A percentile compares a stretch with the other conserved stretches of the same genome.
These are phyloP conservation scores for Mesoclemmys tuberculata DNA, from an alignment of 2,113 vertebrate species.

Conservation along the genomic window DNA sequence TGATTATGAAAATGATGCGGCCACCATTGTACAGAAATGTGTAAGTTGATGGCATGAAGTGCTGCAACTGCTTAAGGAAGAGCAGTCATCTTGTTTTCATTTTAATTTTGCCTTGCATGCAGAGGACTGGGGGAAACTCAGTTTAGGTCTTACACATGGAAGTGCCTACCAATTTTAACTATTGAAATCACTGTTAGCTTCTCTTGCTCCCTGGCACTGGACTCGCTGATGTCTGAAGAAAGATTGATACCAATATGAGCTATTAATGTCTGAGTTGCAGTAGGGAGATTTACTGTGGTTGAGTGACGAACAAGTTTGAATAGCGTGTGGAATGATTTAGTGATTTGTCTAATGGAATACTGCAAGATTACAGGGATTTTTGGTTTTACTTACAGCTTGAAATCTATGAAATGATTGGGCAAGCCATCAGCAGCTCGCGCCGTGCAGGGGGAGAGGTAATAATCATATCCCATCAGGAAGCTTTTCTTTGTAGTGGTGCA, in stretches of 20 bases:
- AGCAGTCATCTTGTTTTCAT: neutral
- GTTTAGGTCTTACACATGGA: neutral
- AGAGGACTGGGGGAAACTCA: neutral
- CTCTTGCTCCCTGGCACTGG: neutral
- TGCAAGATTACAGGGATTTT: neutral
- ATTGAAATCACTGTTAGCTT: fast-evolving
- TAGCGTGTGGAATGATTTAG: neutral
- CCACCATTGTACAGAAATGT: slow-evolving; percentile 99
- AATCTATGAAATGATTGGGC: slow-evolving; percentile 99
- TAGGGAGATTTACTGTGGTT: neutral
- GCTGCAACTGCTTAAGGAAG: neutral
- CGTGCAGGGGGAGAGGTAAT: slow-evolving; percentile 96
- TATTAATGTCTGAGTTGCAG: neutral
- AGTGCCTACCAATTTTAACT: neutral
- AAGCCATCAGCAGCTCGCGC: slow-evolving; percentile 95
- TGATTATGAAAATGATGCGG: slow-evolving; percentile 97
- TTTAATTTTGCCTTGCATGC: neutral
- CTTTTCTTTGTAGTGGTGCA: neutral
- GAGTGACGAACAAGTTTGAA: neutral
- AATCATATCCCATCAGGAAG: fast-evolving
- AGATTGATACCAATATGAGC: neutral
- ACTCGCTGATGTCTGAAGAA: neutral
- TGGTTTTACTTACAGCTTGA: slow-evolving; percentile 87
- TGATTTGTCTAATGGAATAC: fast-evolving
- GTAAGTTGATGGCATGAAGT: slow-evolving; percentile 77